A percentile compares a stretch with the other conserved stretches of the same genome.
Evolutionary conservation across 2,888 invertebrate species (phyloP).

Genomic region (Tetranychus piercei): DNA sequence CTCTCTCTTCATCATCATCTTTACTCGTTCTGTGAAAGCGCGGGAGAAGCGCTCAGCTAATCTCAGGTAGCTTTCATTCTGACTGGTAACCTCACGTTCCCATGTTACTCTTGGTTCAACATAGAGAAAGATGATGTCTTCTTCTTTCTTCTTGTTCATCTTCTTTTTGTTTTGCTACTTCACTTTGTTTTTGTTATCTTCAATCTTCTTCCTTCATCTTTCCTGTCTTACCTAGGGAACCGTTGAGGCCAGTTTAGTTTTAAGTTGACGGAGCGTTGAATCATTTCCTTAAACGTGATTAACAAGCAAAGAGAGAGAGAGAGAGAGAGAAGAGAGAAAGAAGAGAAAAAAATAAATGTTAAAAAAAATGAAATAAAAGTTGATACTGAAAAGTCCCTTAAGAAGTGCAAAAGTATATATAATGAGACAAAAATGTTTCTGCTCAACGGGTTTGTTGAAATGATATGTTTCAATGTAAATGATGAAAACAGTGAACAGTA

Average conservation of each 20-base stretch:
- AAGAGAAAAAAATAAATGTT: background rate
- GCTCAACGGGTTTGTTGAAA: background rate
- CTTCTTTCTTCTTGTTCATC: background rate
- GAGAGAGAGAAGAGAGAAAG: background rate
- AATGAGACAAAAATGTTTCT: background rate
- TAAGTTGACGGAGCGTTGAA: constrained; percentile 1
- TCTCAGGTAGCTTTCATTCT: background rate
- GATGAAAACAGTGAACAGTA: background rate
- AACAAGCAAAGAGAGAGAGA: background rate
- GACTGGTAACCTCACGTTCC: background rate
- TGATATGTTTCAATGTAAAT: background rate
- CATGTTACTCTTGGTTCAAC: background rate
- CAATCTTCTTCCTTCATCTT: background rate
- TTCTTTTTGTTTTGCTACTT: background rate
- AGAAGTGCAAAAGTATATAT: background rate
- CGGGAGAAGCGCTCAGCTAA: background rate
- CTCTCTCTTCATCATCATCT: background rate
- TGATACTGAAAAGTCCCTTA: background rate
- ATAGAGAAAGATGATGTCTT: background rate
- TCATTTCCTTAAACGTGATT: constrained; percentile 1
- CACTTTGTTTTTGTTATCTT: background rate
- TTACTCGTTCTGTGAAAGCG: background rate
- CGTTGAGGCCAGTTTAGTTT: constrained; percentile 1
- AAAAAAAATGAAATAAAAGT: background rate
- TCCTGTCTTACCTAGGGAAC: background rate